Evolutionary conservation across 2,888 invertebrate genomes (phyloP).

Genomic region (Adela reaumurella): DNA sequence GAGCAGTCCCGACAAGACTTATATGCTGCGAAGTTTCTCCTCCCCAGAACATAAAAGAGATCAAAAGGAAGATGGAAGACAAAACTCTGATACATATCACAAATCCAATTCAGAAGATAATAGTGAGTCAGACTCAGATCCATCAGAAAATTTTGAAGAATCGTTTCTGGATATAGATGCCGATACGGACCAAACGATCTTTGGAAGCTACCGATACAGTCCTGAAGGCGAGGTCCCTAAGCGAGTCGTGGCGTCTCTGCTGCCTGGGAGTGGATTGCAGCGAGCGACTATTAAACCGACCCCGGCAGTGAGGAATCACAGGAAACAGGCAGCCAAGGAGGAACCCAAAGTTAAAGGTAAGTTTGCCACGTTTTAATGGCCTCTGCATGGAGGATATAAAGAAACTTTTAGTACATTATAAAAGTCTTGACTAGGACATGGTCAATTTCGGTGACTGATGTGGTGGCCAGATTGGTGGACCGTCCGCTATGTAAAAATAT

Average conservation of each 20-base stretch:
- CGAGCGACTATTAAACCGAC: slow-evolving; percentile 35
- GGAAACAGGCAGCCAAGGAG: slow-evolving; percentile 9
- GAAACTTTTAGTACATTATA: no score
- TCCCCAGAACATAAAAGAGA: slow-evolving; percentile 19
- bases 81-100: slow-evolving; percentile 35
- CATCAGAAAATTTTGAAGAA: slow-evolving; percentile 43
- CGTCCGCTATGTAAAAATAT: no score
- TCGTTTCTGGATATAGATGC: slow-evolving; percentile 44
- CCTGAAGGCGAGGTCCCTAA: slow-evolving; percentile 36
- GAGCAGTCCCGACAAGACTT: slow-evolving; percentile 16
- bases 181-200: slow-evolving; percentile 29
- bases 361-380: no score
- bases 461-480: no score
- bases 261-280: slow-evolving; percentile 46
- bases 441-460: no score
- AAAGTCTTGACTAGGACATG: no score
- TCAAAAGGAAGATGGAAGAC: slow-evolving; percentile 12
- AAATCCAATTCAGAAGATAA: slow-evolving; percentile 36
- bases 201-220: slow-evolving; percentile 26
- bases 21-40: slow-evolving; percentile 38
- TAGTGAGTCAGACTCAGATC: slow-evolving; percentile 39
- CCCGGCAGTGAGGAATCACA: slow-evolving; percentile 25
- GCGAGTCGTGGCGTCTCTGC: slow-evolving; percentile 32
- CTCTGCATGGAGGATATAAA: no score
- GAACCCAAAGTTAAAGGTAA: background rate